phyloP scores from a whole-genome alignment of 1,140 invertebrate genomes.

The Gonioctena quinquepunctata region DNA sequence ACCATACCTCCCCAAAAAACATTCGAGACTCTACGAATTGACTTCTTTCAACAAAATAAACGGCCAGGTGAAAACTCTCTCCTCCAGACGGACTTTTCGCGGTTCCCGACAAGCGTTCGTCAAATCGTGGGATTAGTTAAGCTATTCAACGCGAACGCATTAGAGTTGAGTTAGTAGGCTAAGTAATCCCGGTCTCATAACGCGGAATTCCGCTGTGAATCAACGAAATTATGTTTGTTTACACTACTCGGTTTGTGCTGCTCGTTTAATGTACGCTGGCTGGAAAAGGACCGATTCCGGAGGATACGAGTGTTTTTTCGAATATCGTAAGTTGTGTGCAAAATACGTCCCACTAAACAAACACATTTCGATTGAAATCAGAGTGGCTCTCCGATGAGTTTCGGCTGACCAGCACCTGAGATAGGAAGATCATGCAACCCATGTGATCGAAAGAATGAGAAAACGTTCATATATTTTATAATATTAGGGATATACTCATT shows the following conservation, averaged over 20 bases:
- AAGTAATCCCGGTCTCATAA: neutral
- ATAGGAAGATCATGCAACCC: no score
- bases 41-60: no score
- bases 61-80: neutral
- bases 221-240: neutral
- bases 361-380: no score
- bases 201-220: neutral
- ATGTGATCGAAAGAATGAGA: no score
- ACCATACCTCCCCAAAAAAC: no score
- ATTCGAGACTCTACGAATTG: no score
- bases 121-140: neutral
- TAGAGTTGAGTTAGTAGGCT: neutral
- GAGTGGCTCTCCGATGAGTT: no score
- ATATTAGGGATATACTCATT: no score
- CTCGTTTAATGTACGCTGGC: conserved; percentile 28
- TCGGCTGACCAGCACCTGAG: no score
- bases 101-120: neutral
- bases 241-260: neutral
- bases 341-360: neutral
- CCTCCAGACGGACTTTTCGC: neutral
- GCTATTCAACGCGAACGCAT: neutral
- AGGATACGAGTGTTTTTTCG: conserved; percentile 51
- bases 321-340: conserved; percentile 48
- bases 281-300: conserved; percentile 51
- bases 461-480: no score